Evolutionary conservation across 2,113 vertebrate genomes (phyloP), one percentile per base, ranked within the genome.

Genomic region (Corynorhinus townsendii): DNA sequence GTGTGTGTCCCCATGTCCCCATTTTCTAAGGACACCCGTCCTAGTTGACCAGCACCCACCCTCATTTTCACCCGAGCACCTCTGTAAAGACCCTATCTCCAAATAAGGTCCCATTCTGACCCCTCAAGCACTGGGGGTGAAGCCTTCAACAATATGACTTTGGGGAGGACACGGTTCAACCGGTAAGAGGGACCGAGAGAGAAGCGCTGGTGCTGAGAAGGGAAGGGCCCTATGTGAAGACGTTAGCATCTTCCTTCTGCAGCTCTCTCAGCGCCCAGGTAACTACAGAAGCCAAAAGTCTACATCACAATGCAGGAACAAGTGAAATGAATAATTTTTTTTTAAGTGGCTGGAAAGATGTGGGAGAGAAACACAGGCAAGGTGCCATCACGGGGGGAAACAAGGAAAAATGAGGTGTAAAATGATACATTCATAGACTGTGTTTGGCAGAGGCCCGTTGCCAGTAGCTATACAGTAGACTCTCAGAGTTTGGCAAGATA

Each of bases 361-460:
- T 91, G 86, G 82, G 80, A 89, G 89, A 87, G 94, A 97, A 93
- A 94, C 45, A 86, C 20, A 92, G 90, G 95, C 91, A 92, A 92
- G 83, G 54, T 66, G 64, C 94, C 93, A 96, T 91, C 95, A 86
- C 0, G 4, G 17, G 83, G 87, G 69, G 89, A 97, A 84, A 90
- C n/a, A 45, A 96, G 75, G 76, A 84, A 98, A 97, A 98, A 96
- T 83, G 0, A 97, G 69, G 86, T 97, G 82, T 95, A 97, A 98
- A 98, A 95, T 52, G 40, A 96, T 94, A 97, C n/a, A 83, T 95
- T 96, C 76, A 40, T 5, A 94, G 96, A 93, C 91, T 93, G 71
- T 90, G 97, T 97, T 91, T 96, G 96, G 97, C 96, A 98, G 92
- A 95, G 96, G 85, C 0, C 0, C 3, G 22, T 79, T 97, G 95